Evolutionary conservation across 37 sponge, comb jelly and placozoan species (phyloP), one percentile per base, ranked within the genome.

Genomic region (Bolinopsis microptera): DNA sequence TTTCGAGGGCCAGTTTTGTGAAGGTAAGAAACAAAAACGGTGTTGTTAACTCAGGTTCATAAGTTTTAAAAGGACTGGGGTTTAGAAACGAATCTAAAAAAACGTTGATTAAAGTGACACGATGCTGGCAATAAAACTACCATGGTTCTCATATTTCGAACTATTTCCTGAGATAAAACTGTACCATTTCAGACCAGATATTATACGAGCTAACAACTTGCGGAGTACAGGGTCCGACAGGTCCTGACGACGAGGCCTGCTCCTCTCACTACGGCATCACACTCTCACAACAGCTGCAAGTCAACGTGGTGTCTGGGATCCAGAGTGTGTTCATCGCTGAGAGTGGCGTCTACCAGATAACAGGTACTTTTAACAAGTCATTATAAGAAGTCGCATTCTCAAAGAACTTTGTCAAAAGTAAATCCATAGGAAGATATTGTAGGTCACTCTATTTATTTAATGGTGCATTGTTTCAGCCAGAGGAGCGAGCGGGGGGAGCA

Each of bases 181-280:
- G n/a, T n/a, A n/a, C n/a, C n/a, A n/a, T n/a, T n/a, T 41, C 90
- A 86, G 90, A 86, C 22, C 22, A 28, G 26, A 30, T 86, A 30
- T 18, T 86, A 26, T 86, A 86, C 90, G 90, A 86, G 90, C 22
- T 86, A 48, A 33, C 90, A 28, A 41, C 90, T 25, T 86, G 90
- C 48, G 90, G 90, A 24, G 26, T 25, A 8, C 27, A 39, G 61
- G 90, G 90, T 24, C 41, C 90, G 0, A 41, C 26, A 9, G 90
- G 90, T 0, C 90, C 90, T 0, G 31, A 13, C n/a, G 23, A 41
- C 26, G 16, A 5, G 21, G 61, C 22, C 26, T 86, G 90, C 36
- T 28, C 41, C 26, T 3, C 9, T 2, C 24, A 24, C 61, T 86
- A 86, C 61, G 31, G 31, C 75, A 72, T 8, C 31, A 28, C 22